Evolutionary conservation across 2,113 vertebrate species (phyloP).

Genomic region (Amia ocellicauda): DNA sequence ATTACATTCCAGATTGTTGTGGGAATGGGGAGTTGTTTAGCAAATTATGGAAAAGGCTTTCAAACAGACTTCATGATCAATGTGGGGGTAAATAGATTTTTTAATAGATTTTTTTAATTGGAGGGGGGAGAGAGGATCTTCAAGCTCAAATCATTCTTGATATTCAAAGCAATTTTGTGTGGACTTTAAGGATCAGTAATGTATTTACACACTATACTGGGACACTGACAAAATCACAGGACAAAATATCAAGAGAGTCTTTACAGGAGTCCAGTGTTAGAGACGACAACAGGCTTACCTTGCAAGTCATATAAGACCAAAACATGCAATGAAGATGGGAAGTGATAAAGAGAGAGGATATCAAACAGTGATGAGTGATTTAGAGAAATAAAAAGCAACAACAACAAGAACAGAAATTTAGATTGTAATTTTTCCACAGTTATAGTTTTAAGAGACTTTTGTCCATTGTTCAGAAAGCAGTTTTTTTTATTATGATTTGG

Average conservation of each 20-base stretch:
- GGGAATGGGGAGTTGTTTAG: slow-evolving; percentile 52
- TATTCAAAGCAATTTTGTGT: background rate
- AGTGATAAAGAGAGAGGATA: slow-evolving; percentile 11
- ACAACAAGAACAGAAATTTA: background rate
- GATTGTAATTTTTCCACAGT: slow-evolving; percentile 47
- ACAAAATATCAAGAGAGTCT: slow-evolving; percentile 5
- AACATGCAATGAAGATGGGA: slow-evolving; percentile 29
- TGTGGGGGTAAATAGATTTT: background rate
- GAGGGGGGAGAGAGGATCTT: background rate
- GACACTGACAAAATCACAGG: background rate
- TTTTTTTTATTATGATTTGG: no score
- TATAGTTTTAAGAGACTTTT: background rate
- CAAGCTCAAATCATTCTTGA: slow-evolving; percentile 11
- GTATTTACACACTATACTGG: background rate
- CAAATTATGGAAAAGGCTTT: slow-evolving; percentile 40
- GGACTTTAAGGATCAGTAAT: background rate
- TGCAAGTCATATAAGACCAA: slow-evolving; percentile 32
- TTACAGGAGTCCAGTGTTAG: background rate
- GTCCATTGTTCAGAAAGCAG: no score
- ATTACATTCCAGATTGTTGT: slow-evolving; percentile 57
- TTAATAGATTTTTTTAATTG: slow-evolving; percentile 5
- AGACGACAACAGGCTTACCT: slow-evolving; percentile 46
- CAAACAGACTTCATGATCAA: slow-evolving; percentile 18
- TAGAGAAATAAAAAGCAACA: slow-evolving; percentile 27
- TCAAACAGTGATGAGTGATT: slow-evolving; percentile 24